phyloP scores from a whole-genome alignment of 2,113 vertebrate species.

The Erythrocercus mccallii region DNA sequence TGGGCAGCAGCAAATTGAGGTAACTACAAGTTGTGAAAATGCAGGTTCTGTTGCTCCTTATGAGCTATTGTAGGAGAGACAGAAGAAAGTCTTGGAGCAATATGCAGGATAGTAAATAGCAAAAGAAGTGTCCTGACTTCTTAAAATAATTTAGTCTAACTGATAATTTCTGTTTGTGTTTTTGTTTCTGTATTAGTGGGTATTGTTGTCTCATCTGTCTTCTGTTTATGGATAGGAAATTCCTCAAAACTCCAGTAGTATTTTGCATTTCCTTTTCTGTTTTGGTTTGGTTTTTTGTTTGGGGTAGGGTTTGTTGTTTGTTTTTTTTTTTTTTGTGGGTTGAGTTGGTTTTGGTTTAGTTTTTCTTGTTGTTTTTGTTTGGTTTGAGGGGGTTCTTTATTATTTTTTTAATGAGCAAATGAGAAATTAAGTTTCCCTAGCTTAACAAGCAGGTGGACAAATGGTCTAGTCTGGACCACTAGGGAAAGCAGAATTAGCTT shows the following conservation, averaged over 20 bases:
- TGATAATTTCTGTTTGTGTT: not conserved
- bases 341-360: not conserved
- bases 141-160: not conserved
- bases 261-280: not conserved
- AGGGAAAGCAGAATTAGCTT: not conserved
- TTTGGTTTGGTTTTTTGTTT: not conserved
- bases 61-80: not conserved
- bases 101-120: not conserved
- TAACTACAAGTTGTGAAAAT: not conserved
- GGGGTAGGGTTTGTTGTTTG: not conserved
- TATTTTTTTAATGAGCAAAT: not conserved
- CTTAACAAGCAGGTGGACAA: not conserved
- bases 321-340: not conserved
- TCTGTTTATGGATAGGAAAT: not conserved
- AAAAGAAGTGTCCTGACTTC: not conserved
- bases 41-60: not conserved
- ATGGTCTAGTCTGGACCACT: not conserved
- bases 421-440: not conserved
- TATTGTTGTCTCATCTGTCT: not conserved
- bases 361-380: not conserved
- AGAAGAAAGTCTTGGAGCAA: not conserved
- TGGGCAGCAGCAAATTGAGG: not conserved
- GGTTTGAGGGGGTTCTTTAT: not conserved
- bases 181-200: not conserved
- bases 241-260: not conserved